phyloP scores from a whole-genome alignment of 2,888 invertebrate species.

The Eledona agricola region DNA sequence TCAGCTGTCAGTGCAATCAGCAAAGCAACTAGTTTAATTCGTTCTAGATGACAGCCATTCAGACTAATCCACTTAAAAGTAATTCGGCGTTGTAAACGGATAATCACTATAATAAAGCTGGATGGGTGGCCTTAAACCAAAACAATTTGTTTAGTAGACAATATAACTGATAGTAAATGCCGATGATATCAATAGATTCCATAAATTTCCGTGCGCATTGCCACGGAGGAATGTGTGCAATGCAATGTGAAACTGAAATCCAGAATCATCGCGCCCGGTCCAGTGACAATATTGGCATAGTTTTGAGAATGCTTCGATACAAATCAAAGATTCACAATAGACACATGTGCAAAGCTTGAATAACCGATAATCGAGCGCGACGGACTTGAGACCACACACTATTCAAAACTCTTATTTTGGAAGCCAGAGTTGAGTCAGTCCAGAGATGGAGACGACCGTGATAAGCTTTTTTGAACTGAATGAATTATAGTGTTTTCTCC shows the following conservation, averaged over 20 bases:
- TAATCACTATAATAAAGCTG: slow-evolving; percentile 2
- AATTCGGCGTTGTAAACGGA: slow-evolving; percentile 6
- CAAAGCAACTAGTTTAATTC: slow-evolving; percentile 16
- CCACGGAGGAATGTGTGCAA: slow-evolving; percentile 43
- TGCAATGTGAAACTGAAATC: slow-evolving; percentile 46
- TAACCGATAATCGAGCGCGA: slow-evolving; percentile 21
- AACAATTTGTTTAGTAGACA: slow-evolving; percentile 32
- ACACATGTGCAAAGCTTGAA: slow-evolving; percentile 31
- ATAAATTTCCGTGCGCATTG: slow-evolving; percentile 44
- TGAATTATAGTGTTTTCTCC: slow-evolving; percentile 26
- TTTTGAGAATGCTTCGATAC: slow-evolving; percentile 49
- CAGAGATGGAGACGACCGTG: too few species aligned
- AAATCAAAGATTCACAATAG: slow-evolving; percentile 49
- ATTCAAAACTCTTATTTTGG: too few species aligned
- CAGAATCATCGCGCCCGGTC: slow-evolving; percentile 36
- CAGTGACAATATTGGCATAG: slow-evolving; percentile 52
- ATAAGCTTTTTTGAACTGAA: too few species aligned
- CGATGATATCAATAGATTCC: slow-evolving; percentile 37
- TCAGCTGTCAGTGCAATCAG: slow-evolving; percentile 22
- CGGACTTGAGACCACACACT: too few species aligned
- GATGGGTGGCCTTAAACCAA: slow-evolving; percentile 6
- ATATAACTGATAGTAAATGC: slow-evolving; percentile 31
- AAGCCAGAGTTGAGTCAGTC: too few species aligned
- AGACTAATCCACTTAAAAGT: slow-evolving; percentile 15
- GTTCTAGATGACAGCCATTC: slow-evolving; percentile 21